Conservation (phyloP, 2,113 vertebrate species). For the Elaphurus davidianus region DNA sequence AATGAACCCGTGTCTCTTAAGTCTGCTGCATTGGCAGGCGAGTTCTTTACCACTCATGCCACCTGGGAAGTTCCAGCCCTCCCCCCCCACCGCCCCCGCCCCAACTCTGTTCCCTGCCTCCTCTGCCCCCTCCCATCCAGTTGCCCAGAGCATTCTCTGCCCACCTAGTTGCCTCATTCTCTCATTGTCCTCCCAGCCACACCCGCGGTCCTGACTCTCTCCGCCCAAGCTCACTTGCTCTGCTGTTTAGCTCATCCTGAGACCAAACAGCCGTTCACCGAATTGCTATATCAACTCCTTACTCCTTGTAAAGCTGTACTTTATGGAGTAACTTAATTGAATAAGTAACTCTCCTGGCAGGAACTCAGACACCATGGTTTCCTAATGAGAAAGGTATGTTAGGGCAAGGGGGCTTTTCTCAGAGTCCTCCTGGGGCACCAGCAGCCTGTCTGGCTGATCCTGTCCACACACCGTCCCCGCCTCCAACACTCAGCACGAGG, state of each 20-base stretch:
- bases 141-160: background rate
- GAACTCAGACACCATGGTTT: background rate
- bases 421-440: background rate
- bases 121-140: background rate
- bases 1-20: background rate
- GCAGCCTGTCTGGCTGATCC: background rate
- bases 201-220: background rate
- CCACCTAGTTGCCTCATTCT: background rate
- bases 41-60: background rate
- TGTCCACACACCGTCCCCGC: rapidly evolving
- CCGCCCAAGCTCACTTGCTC: too few relatives aligned
- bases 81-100: rapidly evolving
- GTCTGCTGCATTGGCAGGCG: background rate
- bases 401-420: background rate
- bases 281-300: background rate
- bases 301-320: background rate
- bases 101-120: background rate
- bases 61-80: background rate
- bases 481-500: background rate
- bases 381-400: background rate
- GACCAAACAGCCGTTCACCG: background rate
- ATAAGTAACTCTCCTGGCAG: background rate
- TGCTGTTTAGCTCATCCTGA: background rate
- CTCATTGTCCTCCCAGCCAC: background rate
- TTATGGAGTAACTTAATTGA: background rate